Evolutionary conservation across 2,797 vertebrate species (phyloP).

Genomic region (Darevskia mixta): DNA sequence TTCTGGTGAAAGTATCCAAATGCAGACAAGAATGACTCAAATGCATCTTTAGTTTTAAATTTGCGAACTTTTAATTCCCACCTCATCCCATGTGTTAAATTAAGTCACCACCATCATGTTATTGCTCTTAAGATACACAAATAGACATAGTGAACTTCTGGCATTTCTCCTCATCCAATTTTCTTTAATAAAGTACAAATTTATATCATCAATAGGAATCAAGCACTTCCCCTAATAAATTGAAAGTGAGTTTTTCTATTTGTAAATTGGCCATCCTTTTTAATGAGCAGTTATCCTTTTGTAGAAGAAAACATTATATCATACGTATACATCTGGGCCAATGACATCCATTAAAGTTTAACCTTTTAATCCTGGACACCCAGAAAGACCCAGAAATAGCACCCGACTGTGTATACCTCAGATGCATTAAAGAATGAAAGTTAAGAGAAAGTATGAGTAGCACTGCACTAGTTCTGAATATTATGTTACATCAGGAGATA

Average conservation of each 20-base stretch:
- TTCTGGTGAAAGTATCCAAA: not conserved
- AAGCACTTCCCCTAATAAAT: conserved; percentile 46
- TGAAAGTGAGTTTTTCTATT: conserved; percentile 41
- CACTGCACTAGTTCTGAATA: not conserved
- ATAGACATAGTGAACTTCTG: not conserved
- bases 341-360: conserved; percentile 45
- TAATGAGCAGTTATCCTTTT: too few species aligned
- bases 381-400: conserved; percentile 2
- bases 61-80: conserved; percentile 19
- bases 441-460: not conserved
- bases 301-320: not conserved
- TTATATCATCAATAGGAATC: conserved; percentile 26
- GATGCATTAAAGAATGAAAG: not conserved
- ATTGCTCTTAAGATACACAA: conserved; percentile 15
- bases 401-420: not conserved
- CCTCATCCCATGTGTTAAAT: not conserved
- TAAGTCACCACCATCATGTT: conserved; percentile 8
- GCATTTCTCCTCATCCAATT: not conserved
- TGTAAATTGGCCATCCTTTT: conserved; percentile 20
- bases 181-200: conserved; percentile 8
- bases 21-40: not conserved
- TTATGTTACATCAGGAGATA: not conserved
- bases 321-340: conserved; percentile 20
- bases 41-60: conserved; percentile 11
- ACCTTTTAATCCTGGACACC: conserved; percentile 37